phyloP scores from a whole-genome alignment of 2,113 vertebrate species.

The Phyllopteryx taeniolatus region DNA sequence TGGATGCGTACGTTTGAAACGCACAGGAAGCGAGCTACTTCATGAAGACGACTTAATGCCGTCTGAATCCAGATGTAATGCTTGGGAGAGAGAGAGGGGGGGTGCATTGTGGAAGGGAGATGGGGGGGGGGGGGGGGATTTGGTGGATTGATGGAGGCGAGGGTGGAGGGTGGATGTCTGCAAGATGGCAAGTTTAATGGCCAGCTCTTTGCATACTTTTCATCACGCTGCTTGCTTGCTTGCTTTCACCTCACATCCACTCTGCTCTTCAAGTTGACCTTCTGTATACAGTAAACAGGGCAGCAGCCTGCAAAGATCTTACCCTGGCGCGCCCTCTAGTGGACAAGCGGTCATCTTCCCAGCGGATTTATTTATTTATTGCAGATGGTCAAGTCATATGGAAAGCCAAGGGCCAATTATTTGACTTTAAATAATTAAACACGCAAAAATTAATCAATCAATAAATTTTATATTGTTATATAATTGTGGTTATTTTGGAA shows the following conservation, averaged over 20 bases:
- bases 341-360: neutral
- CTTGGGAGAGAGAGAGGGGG: constrained; percentile 9
- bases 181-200: constrained; percentile 58
- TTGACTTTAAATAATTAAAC: too few relatives aligned
- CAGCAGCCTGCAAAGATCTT: neutral
- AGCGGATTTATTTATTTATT: too few relatives aligned
- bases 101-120: constrained; percentile 43
- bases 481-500: too few relatives aligned
- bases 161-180: constrained; percentile 32
- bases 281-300: neutral
- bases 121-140: constrained; percentile 26
- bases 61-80: constrained; percentile 61
- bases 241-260: constrained; percentile 42
- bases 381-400: too few relatives aligned
- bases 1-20: constrained; percentile 33
- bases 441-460: too few relatives aligned
- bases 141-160: constrained; percentile 1
- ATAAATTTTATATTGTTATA: too few relatives aligned
- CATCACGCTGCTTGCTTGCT: constrained; percentile 60
- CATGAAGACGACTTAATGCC: constrained; percentile 52
- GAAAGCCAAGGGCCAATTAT: too few relatives aligned
- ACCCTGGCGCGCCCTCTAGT: neutral
- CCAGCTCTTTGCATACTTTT: constrained; percentile 46
- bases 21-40: constrained; percentile 46
- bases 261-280: neutral